phyloP scores from a whole-genome alignment of 2,113 vertebrate genomes.

The Polyodon spathula region DNA sequence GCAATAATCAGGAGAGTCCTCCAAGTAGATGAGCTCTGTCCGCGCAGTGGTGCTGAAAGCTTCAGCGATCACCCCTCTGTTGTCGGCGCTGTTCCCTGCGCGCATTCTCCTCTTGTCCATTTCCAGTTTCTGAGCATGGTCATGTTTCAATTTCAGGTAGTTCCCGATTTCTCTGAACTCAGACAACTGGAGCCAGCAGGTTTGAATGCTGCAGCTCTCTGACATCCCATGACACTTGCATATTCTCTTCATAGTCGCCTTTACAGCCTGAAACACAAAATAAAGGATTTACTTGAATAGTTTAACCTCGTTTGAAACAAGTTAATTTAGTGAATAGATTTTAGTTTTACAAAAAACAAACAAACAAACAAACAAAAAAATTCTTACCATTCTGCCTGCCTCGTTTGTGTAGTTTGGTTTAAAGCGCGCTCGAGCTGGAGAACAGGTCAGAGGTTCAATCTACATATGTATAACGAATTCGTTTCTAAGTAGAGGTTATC shows the following conservation, averaged over 20 bases:
- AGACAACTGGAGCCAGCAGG: conserved; percentile 88
- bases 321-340: background rate
- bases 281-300: background rate
- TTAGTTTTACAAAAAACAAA: background rate
- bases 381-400: conserved; percentile 74
- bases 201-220: conserved; percentile 88
- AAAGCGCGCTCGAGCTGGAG: too few species aligned
- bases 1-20: conserved; percentile 94
- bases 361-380: background rate
- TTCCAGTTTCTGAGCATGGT: conserved; percentile 78
- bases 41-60: conserved; percentile 59
- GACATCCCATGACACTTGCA: conserved; percentile 96
- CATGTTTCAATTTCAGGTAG: conserved; percentile 80
- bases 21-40: conserved; percentile 80
- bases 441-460: too few species aligned
- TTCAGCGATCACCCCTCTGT: conserved; percentile 56
- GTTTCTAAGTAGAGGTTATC: conserved; percentile 91
- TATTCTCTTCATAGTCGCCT: conserved; percentile 74
- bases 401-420: conserved; percentile 96
- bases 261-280: conserved; percentile 65
- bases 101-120: conserved; percentile 68
- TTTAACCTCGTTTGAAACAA: too few species aligned
- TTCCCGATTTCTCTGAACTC: conserved; percentile 82
- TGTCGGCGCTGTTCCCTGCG: conserved; percentile 80
- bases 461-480: conserved; percentile 84